Conservation (phyloP, 2,113 vertebrate genomes). For the Bos javanicus region DNA sequence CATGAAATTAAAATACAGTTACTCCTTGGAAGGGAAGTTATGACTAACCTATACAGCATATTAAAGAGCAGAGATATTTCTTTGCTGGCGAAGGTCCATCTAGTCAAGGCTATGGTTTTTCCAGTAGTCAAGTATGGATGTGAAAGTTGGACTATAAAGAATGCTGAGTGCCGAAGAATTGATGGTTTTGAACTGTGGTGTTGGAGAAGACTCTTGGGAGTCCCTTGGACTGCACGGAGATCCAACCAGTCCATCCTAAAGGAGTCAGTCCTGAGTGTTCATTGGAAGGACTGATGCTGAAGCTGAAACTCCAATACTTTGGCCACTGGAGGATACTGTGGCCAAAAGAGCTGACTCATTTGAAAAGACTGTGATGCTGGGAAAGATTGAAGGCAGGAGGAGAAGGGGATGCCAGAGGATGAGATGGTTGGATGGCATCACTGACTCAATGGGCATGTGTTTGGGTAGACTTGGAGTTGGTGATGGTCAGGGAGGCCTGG, state of each 20-base stretch:
- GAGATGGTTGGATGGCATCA: not conserved
- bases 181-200: not conserved
- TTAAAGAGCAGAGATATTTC: not conserved
- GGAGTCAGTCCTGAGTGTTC: not conserved
- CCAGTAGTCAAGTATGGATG: not conserved
- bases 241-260: not conserved
- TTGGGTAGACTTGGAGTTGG: not conserved
- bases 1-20: not conserved
- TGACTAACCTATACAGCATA: not conserved
- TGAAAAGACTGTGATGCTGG: not conserved
- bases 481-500: not conserved
- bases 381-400: not conserved
- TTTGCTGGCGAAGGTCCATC: not conserved
- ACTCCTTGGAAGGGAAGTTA: not conserved
- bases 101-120: not conserved
- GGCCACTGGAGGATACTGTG: not conserved
- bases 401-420: not conserved
- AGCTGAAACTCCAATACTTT: not conserved
- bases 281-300: not conserved
- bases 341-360: not conserved
- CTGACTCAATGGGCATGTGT: not conserved
- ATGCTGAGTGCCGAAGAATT: not conserved
- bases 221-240: not conserved
- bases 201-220: not conserved
- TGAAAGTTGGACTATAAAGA: not conserved